phyloP scores from a whole-genome alignment of 2,113 vertebrate genomes.

The Alces alces region DNA sequence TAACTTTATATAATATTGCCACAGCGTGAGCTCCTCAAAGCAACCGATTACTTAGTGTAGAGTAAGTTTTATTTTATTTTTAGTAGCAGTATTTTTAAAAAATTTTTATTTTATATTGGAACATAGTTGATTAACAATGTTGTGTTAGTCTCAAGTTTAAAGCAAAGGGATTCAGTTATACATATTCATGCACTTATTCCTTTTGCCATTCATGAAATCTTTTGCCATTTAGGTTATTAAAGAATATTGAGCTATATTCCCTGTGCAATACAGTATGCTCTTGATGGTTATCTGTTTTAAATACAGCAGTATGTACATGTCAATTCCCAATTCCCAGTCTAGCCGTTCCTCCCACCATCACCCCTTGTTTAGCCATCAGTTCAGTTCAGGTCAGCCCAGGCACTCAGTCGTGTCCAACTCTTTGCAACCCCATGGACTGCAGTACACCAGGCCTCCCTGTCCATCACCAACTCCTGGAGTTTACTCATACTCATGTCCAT shows the following conservation, averaged over 20 bases:
- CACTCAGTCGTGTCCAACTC: fast-evolving
- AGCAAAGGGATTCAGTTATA: not conserved
- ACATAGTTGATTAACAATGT: not conserved
- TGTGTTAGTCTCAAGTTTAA: not conserved
- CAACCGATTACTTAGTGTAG: not conserved
- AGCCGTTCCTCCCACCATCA: not conserved
- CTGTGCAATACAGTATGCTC: not conserved
- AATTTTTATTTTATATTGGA: not conserved
- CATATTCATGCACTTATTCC: not conserved
- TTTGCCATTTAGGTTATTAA: not conserved
- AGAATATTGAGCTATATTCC: not conserved
- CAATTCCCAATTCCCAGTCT: not conserved
- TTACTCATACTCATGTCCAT: not conserved
- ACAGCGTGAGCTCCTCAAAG: not conserved
- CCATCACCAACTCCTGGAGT: not conserved
- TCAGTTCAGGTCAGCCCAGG: not conserved
- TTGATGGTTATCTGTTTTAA: not conserved
- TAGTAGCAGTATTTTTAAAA: not conserved
- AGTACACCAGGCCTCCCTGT: not conserved
- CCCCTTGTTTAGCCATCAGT: not conserved
- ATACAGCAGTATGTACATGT: not conserved
- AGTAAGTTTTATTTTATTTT: not conserved
- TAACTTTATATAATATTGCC: not conserved
- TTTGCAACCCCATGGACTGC: not conserved
- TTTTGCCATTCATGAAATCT: not conserved